Evolutionary conservation across 2,888 invertebrate genomes (phyloP).

Genomic region (Daptonema setosum): DNA sequence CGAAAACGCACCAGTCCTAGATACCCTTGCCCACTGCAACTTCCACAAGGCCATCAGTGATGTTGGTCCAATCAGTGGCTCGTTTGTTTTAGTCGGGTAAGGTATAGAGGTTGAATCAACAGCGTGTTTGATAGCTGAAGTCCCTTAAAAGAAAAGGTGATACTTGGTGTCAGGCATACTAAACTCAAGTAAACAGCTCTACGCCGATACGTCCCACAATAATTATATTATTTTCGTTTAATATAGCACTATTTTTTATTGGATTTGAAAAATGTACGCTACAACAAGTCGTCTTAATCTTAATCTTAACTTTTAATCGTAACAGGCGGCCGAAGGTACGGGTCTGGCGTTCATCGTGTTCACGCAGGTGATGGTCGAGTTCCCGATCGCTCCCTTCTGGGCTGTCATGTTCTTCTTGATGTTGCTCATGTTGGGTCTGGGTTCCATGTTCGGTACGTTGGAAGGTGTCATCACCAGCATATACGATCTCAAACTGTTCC

Average conservation of each 20-base stretch:
- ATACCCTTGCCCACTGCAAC: neutral
- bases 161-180: no score
- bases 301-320: no score
- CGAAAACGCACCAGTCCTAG: no score
- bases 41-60: neutral
- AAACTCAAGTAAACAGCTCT: no score
- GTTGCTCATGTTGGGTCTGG: conserved; percentile 71
- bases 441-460: conserved; percentile 82
- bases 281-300: no score
- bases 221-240: no score
- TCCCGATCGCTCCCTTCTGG: conserved; percentile 84
- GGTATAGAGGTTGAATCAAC: neutral
- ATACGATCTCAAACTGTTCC: conserved; percentile 75
- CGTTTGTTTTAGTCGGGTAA: neutral
- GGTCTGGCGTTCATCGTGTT: conserved; percentile 90
- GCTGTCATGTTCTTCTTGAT: conserved; percentile 84
- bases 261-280: no score
- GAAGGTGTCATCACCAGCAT: conserved; percentile 87
- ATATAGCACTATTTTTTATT: no score
- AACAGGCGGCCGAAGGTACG: conserved; percentile 80
- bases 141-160: no score
- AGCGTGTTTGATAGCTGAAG: no score
- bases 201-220: no score
- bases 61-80: neutral
- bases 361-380: conserved; percentile 77